Base-by-base conservation (phyloP, 2,797 vertebrate species). In the Melanotaenia maccullochi region DNA sequence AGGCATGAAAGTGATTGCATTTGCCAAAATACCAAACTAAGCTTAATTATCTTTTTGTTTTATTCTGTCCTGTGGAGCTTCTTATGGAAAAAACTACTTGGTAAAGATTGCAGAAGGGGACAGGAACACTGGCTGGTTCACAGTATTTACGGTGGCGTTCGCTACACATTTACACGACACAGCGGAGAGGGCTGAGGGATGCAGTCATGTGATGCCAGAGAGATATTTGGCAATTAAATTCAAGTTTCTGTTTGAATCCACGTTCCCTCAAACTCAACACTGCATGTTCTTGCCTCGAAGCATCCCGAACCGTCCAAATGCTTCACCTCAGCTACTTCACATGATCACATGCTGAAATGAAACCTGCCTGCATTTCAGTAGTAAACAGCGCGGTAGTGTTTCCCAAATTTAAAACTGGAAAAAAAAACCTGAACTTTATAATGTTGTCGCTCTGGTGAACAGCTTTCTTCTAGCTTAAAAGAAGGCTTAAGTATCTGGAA, bases 311-410 rank as follows among this genome's bases (percentile, higher is more conserved):
- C 40, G 55, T 59, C 55, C 36, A 1, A 61, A 60, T 8, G 3
- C 20, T 35, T 3, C n/a, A 18, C 35, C 35, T 42, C 2, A 71
- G 59, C 51, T n/a, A 71, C 56, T 30, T 24, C 0, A 68, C 60
- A 42, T 30, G 61, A 51, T 71, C n/a, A 60, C 68, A 56, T 52
- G 67, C 25, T 51, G 59, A 62, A 73, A 24, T 9, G 59, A 79
- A 81, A 57, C 68, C 70, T 30, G 76, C 71, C 82, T 82, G 83
- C 76, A 65, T 82, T 79, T 90, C 88, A 91, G 91, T 90, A 88
- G 87, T 86, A 83, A 82, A 78, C 83, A 76, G 87, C 62, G 68
- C 79, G 80, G 82, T 81, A 81, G 87, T 85, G 81, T 84, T 81
- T 86, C 66, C 70, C 49, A 64, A 38, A 74, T 9, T 66, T 40